phyloP scores from a whole-genome alignment of 2,888 invertebrate genomes.

The Agapetus fuscipes region DNA sequence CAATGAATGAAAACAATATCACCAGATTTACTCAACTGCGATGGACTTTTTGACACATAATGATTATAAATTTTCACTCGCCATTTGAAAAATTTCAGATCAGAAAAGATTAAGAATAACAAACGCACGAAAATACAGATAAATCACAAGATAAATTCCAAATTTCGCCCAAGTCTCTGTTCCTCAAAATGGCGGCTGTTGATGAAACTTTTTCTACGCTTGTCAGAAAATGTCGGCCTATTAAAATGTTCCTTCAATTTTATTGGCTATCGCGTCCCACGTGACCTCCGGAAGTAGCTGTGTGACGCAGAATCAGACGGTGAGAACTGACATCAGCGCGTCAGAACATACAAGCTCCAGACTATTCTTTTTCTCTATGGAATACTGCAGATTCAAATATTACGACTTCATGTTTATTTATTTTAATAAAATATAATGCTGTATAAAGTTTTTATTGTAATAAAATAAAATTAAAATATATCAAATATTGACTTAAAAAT shows the following conservation, averaged over 20 bases:
- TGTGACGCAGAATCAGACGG: slow-evolving; percentile 31
- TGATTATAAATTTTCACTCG: slow-evolving; percentile 44
- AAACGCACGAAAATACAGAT: slow-evolving; percentile 52
- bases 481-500: too few species aligned
- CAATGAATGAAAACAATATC: slow-evolving; percentile 62
- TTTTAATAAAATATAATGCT: too few species aligned
- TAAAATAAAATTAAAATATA: too few species aligned
- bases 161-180: slow-evolving; percentile 68
- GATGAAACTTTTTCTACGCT: slow-evolving; percentile 93
- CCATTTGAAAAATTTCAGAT: slow-evolving; percentile 52
- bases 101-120: slow-evolving; percentile 46
- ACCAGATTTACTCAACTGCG: slow-evolving; percentile 46
- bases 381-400: too few species aligned
- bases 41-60: slow-evolving; percentile 40
- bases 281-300: slow-evolving; percentile 41
- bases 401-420: too few species aligned
- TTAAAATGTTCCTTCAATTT: slow-evolving; percentile 32
- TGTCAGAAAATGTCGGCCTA: slow-evolving; percentile 69
- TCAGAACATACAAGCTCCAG: slow-evolving; percentile 32
- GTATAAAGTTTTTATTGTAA: too few species aligned
- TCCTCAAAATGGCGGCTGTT: slow-evolving; percentile 93
- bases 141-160: slow-evolving; percentile 62
- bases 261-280: slow-evolving; percentile 41
- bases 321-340: slow-evolving; percentile 41
- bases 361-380: slow-evolving; percentile 18